Evolutionary conservation across 2,888 invertebrate genomes (phyloP), one percentile per base, ranked within the genome.

Genomic region (Netelia virgata): DNA sequence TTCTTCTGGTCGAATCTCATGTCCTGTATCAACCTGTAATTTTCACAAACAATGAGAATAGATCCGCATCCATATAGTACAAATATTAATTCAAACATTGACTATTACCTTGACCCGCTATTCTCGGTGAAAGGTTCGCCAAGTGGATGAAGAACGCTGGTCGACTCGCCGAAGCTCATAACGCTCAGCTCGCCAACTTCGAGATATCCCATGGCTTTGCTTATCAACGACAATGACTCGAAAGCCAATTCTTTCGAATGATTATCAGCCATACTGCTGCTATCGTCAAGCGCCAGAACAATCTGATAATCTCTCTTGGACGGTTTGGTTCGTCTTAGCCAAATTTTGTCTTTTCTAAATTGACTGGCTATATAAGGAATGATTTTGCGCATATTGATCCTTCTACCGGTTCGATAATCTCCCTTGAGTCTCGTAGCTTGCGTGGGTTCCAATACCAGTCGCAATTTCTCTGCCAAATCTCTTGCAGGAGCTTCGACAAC

Each of bases 281-380:
- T 99, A 93, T 99, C 99, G 92, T 99, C 99, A 6, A 99, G 96
- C 0, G 99, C 99, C 63, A 99, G 95, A 20, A 98, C 96, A 69
- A 99, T 98, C 93, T 99, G 99, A 94, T 99, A 99, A 89, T 99
- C 97, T 68, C 99, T 95, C 91, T 98, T 98, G 0, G 98, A 98
- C 0, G 99, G 98, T 93, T 98, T 98, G 0, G 98, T 99, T 76
- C 99, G 95, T 14, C 99, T 95, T 90, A 99, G 92, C 99, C 99
- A 99, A 91, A 99, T 99, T 93, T 99, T 99, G 93, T 99, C 99
- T 93, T 99, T 99, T 63, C 99, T 96, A 94, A 99, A 99, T 94
- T 99, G 98, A 84, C 99, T 99, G 18, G 99, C 99, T 88, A 99
- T 98, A 94, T 99, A 99, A 0, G 99, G 98, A 91, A 99, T 99